Evolutionary conservation across 2,113 vertebrate species (phyloP).

Genomic region (Passer montanus): DNA sequence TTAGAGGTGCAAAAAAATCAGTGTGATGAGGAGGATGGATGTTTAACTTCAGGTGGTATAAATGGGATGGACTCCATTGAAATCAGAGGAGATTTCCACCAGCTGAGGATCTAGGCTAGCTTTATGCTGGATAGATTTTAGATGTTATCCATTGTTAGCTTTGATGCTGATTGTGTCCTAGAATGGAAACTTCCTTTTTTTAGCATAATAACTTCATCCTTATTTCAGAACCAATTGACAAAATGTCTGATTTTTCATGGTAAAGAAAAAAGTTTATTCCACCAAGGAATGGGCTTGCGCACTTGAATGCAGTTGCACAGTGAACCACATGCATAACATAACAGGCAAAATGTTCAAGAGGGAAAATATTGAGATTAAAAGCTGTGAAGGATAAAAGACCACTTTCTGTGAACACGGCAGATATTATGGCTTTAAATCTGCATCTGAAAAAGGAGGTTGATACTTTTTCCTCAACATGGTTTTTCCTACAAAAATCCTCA

Average conservation of each 20-base stretch:
- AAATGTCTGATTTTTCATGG: slow-evolving; percentile 56
- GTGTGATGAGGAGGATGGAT: not conserved
- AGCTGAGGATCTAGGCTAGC: not conserved
- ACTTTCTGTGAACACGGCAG: not conserved
- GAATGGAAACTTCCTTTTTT: not conserved
- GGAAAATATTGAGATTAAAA: slow-evolving; percentile 36
- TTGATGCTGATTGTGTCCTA: not conserved
- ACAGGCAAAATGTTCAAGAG: slow-evolving; percentile 49
- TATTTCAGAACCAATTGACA: slow-evolving; percentile 50
- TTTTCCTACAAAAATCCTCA: not conserved
- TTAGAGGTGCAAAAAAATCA: not conserved
- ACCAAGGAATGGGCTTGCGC: slow-evolving; percentile 53
- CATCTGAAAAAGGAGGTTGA: slow-evolving; percentile 4
- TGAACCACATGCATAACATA: slow-evolving; percentile 43
- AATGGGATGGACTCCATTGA: not conserved
- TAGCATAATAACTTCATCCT: not conserved
- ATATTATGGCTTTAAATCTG: slow-evolving; percentile 60
- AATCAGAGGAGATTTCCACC: not conserved
- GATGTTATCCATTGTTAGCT: slow-evolving; percentile 18
- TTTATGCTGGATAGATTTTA: not conserved
- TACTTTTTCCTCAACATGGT: not conserved
- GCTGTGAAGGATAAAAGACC: not conserved
- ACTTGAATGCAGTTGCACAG: slow-evolving; percentile 65
- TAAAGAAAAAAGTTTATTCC: slow-evolving; percentile 56
- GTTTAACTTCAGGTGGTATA: not conserved